phyloP scores from a whole-genome alignment of 2,113 vertebrate species.

The Colinus virginianus region DNA sequence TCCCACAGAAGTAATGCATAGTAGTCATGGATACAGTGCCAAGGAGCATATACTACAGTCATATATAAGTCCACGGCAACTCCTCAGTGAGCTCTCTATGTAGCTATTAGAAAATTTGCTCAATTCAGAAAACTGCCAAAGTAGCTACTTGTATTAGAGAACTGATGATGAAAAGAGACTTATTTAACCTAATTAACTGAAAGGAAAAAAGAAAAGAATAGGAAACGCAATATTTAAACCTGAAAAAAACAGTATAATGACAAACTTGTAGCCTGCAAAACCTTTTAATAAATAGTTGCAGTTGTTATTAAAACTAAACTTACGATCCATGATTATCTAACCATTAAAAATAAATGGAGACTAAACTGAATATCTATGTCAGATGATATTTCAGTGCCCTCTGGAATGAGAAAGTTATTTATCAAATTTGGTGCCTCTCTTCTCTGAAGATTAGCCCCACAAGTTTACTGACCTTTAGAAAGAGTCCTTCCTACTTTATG shows the following conservation, averaged over 20 bases:
- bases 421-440: slow-evolving; percentile 56
- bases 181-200: slow-evolving; percentile 54
- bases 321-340: slow-evolving; percentile 72
- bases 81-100: not conserved
- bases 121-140: not conserved
- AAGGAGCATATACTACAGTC: not conserved
- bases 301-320: slow-evolving; percentile 75
- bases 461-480: slow-evolving; percentile 6
- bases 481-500: slow-evolving; percentile 23
- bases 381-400: slow-evolving; percentile 34
- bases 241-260: slow-evolving; percentile 69
- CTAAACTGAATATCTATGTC: slow-evolving; percentile 55
- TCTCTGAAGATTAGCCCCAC: slow-evolving; percentile 42
- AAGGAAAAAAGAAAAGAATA: slow-evolving; percentile 20
- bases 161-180: slow-evolving; percentile 41
- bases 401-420: slow-evolving; percentile 62
- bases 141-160: slow-evolving; percentile 43
- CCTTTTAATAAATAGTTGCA: slow-evolving; percentile 71
- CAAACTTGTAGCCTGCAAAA: slow-evolving; percentile 60
- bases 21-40: not conserved
- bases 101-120: not conserved
- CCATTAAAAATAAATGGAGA: slow-evolving; percentile 66
- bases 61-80: slow-evolving; percentile 7
- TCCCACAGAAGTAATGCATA: not conserved
- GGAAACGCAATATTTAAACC: slow-evolving; percentile 69